Base-by-base conservation (phyloP, 2,888 invertebrate genomes). In the Hydroisotoma schaefferi region DNA sequence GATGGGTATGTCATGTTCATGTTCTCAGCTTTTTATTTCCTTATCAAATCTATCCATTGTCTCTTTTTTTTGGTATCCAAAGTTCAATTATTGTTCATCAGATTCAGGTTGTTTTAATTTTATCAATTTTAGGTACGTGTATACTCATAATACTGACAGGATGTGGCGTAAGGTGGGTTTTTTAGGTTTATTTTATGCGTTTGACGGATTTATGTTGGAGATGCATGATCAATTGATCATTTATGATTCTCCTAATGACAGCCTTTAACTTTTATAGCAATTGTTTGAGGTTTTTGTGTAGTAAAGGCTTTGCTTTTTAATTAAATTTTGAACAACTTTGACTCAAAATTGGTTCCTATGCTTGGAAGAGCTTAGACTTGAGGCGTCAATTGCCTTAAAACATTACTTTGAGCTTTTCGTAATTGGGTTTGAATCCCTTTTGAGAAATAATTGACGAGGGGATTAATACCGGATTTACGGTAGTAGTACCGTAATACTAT, bases 71-170 rank as follows among this genome's bases (percentile, higher is more conserved):
- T 33, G 10, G 10, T 10, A 33, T 33, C 10, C 37, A 10, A 12
- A 12, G 23, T 55, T 29, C 22, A 28, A 2, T 20, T 54, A 20
- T 5, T n/a, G n/a, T n/a, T n/a, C n/a, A n/a, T n/a, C n/a, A n/a
- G n/a, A n/a, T n/a, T n/a, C n/a, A n/a, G n/a, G n/a, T n/a, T n/a
- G 23, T 44, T 43, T 18, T 23, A 5, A 28, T 53, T 22, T 37
- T 27, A 33, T 20, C 38, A 37, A 46, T 38, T 29, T 10, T 43
- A 63, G 88, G n/a, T 88, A 86, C 74, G 81, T 74, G 1, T 86
- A 83, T 73, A 82, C 85, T 0, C 85, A 85, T 71, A 79, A 79
- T 1, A 77, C 38, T n/a, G 56, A 69, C 49, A 57, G 71, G 25
- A 38, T 63, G 57, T 71, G 71, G 71, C 59, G 71, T 47, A 71